Percentiles rank a stretch among this genome's conserved stretches.
These are phyloP conservation scores for Thymallus thymallus DNA, from an alignment of 2,113 vertebrate genomes.

Conservation along the genomic window DNA sequence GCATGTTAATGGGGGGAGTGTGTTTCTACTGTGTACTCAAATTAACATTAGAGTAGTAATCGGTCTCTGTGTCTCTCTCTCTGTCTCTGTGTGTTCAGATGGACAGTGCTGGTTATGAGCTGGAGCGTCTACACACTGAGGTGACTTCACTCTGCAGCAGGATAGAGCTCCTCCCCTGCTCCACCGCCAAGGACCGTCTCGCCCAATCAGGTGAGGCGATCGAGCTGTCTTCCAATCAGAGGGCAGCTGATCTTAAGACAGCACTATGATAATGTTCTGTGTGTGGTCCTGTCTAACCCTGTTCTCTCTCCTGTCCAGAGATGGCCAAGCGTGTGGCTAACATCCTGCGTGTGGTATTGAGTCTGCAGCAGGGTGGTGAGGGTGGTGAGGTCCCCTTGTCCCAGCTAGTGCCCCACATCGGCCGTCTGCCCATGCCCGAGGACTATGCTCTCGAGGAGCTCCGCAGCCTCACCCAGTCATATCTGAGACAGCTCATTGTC, in stretches of 20 bases:
- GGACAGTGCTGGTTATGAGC: slow-evolving; percentile 81
- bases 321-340: slow-evolving; percentile 95
- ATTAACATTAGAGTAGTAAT: too few relatives aligned
- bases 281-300: slow-evolving; percentile 41
- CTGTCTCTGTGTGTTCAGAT: slow-evolving; percentile 60
- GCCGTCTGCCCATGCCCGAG: slow-evolving; percentile 91
- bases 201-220: slow-evolving; percentile 85
- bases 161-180: slow-evolving; percentile 87
- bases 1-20: background rate
- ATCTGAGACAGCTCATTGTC: slow-evolving; percentile 83
- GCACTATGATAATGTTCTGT: too few relatives aligned
- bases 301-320: slow-evolving; percentile 67
- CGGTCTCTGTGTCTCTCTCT: too few relatives aligned
- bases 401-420: slow-evolving; percentile 84
- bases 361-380: slow-evolving; percentile 81
- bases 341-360: slow-evolving; percentile 85
- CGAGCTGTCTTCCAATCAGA: background rate
- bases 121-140: slow-evolving; percentile 84
- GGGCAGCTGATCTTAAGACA: background rate
- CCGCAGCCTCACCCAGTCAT: slow-evolving; percentile 86
- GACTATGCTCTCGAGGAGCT: slow-evolving; percentile 95
- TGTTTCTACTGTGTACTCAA: slow-evolving; percentile 56
- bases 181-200: slow-evolving; percentile 83
- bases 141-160: slow-evolving; percentile 88
- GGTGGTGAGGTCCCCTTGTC: slow-evolving; percentile 69